Evolutionary conservation across 64 coral and sea anemone genomes (phyloP), one percentile per base, ranked within the genome.

Genomic region (Montipora efflorescens): DNA sequence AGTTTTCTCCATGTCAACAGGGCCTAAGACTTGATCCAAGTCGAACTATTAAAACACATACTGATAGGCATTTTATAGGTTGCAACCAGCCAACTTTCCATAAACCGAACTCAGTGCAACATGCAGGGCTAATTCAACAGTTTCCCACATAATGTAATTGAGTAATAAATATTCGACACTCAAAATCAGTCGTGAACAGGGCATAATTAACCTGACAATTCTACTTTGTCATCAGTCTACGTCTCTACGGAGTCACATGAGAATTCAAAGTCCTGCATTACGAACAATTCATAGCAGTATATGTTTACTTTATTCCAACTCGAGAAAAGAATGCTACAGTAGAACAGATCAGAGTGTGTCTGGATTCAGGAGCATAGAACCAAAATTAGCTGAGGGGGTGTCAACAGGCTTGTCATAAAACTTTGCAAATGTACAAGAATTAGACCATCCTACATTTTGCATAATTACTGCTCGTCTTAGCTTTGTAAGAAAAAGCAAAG

Each of bases 371-470:
- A 79, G 47, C 13, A 50, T 16, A 5, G 77, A 51, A 18, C 45
- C 48, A 52, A 79, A 79, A 50, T 79, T 79, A 19, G 47, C 18
- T 79, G 76, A 7, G 5, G 47, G 2, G 47, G 12, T 79, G 14
- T 51, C 76, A 6, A 51, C 18, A 1, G 46, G 76, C 12, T 79
- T 79, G 58, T 58, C 50, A 80, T 23, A 80, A 25, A 58, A 58
- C 18, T 20, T 58, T 4, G 50, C n/a, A 10, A 80, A 57, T 12
- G 78, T 59, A 7, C 18, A 25, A 1, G 78, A 80, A 22, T 80
- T 80, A 22, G 78, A 79, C 77, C 77, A 51, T 3, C 77, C n/a
- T 58, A n/a, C 78, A 59, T 52, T 80, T 3, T 58, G n/a, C 48
- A 57, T 22, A 58, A 80, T 58, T 5, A 25, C 78, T 80, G 78